Conservation (phyloP, 2,888 invertebrate species). For the Himalopsyche anomala region DNA sequence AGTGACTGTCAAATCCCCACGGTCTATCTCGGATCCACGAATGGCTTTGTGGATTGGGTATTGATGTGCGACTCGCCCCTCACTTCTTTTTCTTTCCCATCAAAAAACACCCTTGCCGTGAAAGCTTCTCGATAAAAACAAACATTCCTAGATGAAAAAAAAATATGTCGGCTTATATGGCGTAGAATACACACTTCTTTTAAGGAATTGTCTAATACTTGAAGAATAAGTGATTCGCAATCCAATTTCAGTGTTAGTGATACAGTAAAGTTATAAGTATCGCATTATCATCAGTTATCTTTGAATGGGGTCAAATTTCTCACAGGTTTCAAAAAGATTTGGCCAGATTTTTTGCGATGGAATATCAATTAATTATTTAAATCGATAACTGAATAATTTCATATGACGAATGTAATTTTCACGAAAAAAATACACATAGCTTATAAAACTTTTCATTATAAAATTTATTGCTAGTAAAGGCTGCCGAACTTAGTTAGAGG, state of each 20-base stretch:
- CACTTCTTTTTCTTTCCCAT: slow-evolving; percentile 45
- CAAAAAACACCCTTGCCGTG: slow-evolving; percentile 34
- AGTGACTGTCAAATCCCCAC: slow-evolving; percentile 61
- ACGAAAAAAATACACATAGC: too few relatives aligned
- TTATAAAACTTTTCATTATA: too few relatives aligned
- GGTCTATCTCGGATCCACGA: slow-evolving; percentile 54
- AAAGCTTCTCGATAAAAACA: slow-evolving; percentile 34
- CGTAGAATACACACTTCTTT: neutral
- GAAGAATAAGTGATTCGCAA: slow-evolving; percentile 1
- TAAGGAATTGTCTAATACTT: slow-evolving; percentile 3
- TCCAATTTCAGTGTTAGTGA: neutral
- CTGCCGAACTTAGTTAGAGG: too few relatives aligned
- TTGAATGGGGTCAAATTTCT: too few relatives aligned
- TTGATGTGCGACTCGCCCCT: slow-evolving; percentile 59
- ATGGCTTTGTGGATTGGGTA: slow-evolving; percentile 59
- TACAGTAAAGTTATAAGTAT: neutral
- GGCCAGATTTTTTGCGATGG: too few relatives aligned
- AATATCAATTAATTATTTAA: too few relatives aligned
- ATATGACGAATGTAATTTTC: too few relatives aligned
- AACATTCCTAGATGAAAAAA: slow-evolving; percentile 11
- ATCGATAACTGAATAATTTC: too few relatives aligned
- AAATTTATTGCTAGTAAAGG: too few relatives aligned
- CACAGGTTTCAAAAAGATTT: too few relatives aligned
- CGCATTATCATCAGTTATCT: too few relatives aligned
- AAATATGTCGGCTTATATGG: slow-evolving; percentile 22